A percentile compares a stretch with the other conserved stretches of the same genome.
Evolutionary conservation across 1,140 invertebrate genomes (phyloP).

Genomic region (Rhopalosiphum maidis): DNA sequence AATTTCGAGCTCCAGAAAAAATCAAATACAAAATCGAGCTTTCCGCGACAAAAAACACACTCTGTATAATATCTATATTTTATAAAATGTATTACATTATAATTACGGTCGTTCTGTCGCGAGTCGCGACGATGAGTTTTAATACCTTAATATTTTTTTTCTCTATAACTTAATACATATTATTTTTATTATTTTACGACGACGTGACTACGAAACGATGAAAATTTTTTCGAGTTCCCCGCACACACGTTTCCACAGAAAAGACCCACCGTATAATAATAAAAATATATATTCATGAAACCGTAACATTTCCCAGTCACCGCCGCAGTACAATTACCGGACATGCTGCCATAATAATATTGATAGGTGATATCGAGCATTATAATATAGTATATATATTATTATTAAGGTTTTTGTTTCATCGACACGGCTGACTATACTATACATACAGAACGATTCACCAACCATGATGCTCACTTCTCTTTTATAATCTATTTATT

Average conservation of each 20-base stretch:
- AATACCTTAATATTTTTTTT: neutral
- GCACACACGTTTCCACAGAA: neutral
- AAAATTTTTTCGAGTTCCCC: neutral
- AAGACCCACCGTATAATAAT: neutral
- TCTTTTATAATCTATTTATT: neutral
- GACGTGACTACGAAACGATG: neutral
- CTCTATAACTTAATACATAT: neutral
- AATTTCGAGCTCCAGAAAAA: no score
- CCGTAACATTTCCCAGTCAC: neutral
- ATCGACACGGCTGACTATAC: neutral
- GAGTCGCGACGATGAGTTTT: neutral
- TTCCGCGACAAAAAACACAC: neutral
- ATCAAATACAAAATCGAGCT: neutral
- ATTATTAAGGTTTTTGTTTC: constrained; percentile 16
- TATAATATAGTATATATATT: neutral
- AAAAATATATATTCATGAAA: constrained; percentile 11
- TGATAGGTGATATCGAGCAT: neutral
- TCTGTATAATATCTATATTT: neutral
- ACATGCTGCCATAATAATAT: neutral
- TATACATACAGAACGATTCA: neutral
- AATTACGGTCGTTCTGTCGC: neutral
- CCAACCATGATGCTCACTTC: neutral
- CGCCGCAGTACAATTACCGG: neutral
- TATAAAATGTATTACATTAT: neutral
- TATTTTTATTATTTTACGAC: neutral